Percentiles rank a stretch among this genome's conserved stretches.
Evolutionary conservation across 1,140 invertebrate genomes (phyloP).

Genomic region (Drosophila chauvacae): DNA sequence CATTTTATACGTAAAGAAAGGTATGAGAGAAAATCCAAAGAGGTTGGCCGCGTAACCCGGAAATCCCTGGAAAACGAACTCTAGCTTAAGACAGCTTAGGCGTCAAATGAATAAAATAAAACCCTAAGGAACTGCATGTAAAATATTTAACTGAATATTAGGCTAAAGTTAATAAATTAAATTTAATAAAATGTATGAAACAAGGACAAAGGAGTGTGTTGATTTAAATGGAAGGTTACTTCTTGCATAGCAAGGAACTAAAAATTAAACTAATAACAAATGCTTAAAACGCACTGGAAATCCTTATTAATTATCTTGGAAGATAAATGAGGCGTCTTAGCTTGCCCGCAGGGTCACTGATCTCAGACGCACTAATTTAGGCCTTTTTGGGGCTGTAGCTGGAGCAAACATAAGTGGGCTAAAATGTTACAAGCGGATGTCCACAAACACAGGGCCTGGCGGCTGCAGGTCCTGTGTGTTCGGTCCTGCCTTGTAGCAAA

Average conservation of each 20-base stretch:
- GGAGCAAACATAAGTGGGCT: conserved; percentile 40
- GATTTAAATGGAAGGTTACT: not conserved
- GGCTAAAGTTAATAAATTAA: conserved; percentile 77
- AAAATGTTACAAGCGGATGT: conserved; percentile 56
- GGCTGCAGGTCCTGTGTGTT: conserved; percentile 14
- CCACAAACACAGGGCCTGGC: conserved; percentile 37
- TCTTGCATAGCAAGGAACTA: not conserved
- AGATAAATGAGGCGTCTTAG: not conserved
- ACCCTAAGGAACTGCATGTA: conserved; percentile 77
- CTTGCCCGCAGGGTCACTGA: conserved; percentile 17
- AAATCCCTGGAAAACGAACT: conserved; percentile 7
- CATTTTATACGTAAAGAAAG: conserved; percentile 80
- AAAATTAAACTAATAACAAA: not conserved
- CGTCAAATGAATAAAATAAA: conserved; percentile 59
- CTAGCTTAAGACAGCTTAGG: conserved; percentile 24
- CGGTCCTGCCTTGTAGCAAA: conserved; percentile 63
- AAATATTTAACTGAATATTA: conserved; percentile 75
- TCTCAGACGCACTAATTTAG: conserved; percentile 6
- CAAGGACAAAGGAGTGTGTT: not conserved
- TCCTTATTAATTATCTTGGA: not conserved
- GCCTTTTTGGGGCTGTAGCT: conserved; percentile 11
- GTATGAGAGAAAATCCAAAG: not conserved
- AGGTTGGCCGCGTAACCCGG: conserved; percentile 13
- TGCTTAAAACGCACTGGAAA: not conserved
- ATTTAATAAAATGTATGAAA: conserved; percentile 78